phyloP scores from a whole-genome alignment of 2,888 invertebrate species.

The Apotomis turbidana region DNA sequence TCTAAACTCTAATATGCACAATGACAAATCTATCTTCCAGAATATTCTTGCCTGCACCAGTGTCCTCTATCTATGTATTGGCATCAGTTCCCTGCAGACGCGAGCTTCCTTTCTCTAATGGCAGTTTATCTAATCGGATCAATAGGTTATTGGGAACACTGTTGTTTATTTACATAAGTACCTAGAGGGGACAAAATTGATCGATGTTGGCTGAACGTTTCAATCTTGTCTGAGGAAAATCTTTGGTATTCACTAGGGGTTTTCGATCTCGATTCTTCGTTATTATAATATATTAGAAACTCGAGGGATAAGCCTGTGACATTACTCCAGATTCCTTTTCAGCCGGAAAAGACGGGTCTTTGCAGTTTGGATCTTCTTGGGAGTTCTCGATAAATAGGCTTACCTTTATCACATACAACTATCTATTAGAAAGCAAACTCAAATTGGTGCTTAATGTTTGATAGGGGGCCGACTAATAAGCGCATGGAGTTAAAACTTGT shows the following conservation, averaged over 20 bases:
- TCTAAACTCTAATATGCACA: no score
- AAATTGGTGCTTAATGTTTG: no score
- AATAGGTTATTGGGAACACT: conserved; percentile 32
- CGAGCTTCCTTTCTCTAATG: conserved; percentile 15
- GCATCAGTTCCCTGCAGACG: conserved; percentile 18
- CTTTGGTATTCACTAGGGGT: neutral
- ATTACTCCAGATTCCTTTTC: neutral
- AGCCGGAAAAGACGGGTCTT: neutral
- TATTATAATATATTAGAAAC: neutral
- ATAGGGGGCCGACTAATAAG: no score
- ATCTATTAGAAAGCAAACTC: no score
- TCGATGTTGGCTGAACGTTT: neutral
- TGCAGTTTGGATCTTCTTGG: neutral
- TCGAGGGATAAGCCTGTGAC: neutral
- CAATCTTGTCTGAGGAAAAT: no score
- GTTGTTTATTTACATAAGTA: conserved; percentile 8
- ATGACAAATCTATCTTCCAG: no score
- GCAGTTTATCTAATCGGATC: conserved; percentile 29
- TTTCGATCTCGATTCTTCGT: neutral
- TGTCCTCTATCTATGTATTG: conserved; percentile 19
- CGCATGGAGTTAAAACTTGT: no score
- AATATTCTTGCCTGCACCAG: neutral
- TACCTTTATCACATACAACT: no score
- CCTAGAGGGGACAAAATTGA: neutral
- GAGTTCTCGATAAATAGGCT: neutral